phyloP scores from a whole-genome alignment of 2,888 invertebrate genomes.

The Itoplectis maculator region DNA sequence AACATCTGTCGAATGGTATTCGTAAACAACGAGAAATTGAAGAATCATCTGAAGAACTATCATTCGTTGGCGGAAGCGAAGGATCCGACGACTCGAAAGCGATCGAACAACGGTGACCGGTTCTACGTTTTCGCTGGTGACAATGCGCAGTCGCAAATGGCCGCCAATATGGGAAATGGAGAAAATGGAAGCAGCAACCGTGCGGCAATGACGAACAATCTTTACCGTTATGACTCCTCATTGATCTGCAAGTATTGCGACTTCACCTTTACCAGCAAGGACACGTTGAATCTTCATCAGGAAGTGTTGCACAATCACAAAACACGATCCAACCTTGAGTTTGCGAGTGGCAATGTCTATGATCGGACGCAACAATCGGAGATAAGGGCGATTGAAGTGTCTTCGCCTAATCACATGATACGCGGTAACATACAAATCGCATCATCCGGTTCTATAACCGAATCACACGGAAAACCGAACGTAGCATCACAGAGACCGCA shows the following conservation, averaged over 20 bases:
- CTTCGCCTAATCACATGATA: not conserved
- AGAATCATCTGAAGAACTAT: not conserved
- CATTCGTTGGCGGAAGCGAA: not conserved
- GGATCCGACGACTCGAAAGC: not conserved
- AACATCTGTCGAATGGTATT: not conserved
- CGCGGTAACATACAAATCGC: not conserved
- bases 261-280: not conserved
- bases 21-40: not conserved
- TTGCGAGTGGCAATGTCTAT: not conserved
- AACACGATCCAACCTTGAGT: not conserved
- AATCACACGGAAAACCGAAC: not conserved
- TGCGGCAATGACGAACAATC: not conserved
- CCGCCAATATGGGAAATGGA: not conserved
- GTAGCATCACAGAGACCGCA: not conserved
- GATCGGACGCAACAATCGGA: not conserved
- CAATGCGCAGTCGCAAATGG: not conserved
- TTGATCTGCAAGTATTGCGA: slow-evolving; percentile 1
- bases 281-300: not conserved
- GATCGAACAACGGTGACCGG: not conserved
- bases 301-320: not conserved
- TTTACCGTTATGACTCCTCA: slow-evolving; percentile 18
- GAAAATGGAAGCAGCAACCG: not conserved
- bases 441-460: not conserved
- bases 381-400: not conserved
- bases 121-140: slow-evolving; percentile 15